Percentiles rank a stretch among this genome's conserved stretches.
Evolutionary conservation across 2,797 vertebrate species (phyloP).

Genomic region (Eidolon dupreanum): DNA sequence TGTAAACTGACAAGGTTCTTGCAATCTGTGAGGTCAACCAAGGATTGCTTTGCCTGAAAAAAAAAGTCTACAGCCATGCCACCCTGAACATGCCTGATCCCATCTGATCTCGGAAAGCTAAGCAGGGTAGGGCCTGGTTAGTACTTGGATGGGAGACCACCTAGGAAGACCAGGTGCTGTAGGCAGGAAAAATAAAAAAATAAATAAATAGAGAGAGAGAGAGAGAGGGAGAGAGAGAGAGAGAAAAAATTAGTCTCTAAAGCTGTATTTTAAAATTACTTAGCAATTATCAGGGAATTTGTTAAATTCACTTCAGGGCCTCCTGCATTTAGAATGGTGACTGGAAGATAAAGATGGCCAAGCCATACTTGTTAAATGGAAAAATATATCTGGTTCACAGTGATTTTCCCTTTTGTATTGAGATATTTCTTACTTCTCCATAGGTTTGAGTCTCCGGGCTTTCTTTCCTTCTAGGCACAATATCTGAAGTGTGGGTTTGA

Average conservation of each 20-base stretch:
- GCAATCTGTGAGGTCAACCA: too few species aligned
- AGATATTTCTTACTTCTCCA: not conserved
- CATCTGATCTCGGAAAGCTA: too few species aligned
- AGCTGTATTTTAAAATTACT: conserved; percentile 4
- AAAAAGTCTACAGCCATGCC: too few species aligned
- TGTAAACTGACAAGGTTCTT: too few species aligned
- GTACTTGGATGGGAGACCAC: too few species aligned
- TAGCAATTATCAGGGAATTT: not conserved
- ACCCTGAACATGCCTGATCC: too few species aligned
- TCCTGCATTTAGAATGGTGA: not conserved
- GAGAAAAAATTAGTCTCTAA: not conserved
- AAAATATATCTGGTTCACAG: not conserved
- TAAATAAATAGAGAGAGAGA: too few species aligned
- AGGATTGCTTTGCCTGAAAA: too few species aligned
- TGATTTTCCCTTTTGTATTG: not conserved
- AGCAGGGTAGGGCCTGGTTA: too few species aligned
- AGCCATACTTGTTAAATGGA: not conserved
- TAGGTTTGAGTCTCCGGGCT: not conserved
- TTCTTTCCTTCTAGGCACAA: not conserved
- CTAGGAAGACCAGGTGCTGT: too few species aligned
- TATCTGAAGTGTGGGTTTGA: not conserved
- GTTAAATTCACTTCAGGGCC: not conserved
- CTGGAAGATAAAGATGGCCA: not conserved
- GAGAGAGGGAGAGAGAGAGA: too few species aligned
- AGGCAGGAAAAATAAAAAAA: too few species aligned